Base-by-base conservation (phyloP, 1,140 invertebrate genomes). In the Listronotus oregonensis region DNA sequence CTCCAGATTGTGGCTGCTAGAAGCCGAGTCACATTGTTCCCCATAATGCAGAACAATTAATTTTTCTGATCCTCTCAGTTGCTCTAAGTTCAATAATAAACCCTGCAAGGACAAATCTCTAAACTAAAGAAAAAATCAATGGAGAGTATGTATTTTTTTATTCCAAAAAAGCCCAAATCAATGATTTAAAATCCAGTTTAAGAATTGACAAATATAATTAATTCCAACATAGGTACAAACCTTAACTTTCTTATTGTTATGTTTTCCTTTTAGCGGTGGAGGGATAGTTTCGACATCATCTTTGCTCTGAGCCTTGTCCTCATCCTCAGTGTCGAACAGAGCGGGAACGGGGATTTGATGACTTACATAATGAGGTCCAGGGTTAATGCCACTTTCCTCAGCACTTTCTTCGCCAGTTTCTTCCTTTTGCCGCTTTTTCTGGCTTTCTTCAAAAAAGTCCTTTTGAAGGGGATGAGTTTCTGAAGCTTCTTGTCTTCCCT, bases 361-460 rank as follows among this genome's bases (percentile, higher is more conserved):
- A 43, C 49, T 55, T 14, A 60, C 43, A 27, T 66, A 66, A 49
- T 66, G 32, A n/a, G 64, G 64, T 18, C 64, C 64, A 12, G 64
- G 57, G 2, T 31, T 10, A 1, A 66, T 40, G 10, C 27, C 44
- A 14, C 17, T 37, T 6, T 39, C 10, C n/a, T 64, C 62, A 18
- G 18, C 51, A 27, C 21, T 27, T 27, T 27, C 21, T 1, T 27
- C 21, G 1, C 21, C 21, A 5, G 1, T 27, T 27, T 27, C 21
- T 8, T 37, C 34, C 11, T 37, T 3, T 17, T 60, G 46, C 15
- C 65, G 57, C 18, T 64, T 17, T 55, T 67, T 64, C 27, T 71
- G 61, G 6, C 62, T 57, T 21, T 68, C 52, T 37, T 74, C 72
- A 40, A 67, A 71, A 54, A 65, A 74, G 49, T 70, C 68, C 32